Base-by-base conservation (phyloP, 2,113 vertebrate genomes). In the Excalfactoria chinensis region DNA sequence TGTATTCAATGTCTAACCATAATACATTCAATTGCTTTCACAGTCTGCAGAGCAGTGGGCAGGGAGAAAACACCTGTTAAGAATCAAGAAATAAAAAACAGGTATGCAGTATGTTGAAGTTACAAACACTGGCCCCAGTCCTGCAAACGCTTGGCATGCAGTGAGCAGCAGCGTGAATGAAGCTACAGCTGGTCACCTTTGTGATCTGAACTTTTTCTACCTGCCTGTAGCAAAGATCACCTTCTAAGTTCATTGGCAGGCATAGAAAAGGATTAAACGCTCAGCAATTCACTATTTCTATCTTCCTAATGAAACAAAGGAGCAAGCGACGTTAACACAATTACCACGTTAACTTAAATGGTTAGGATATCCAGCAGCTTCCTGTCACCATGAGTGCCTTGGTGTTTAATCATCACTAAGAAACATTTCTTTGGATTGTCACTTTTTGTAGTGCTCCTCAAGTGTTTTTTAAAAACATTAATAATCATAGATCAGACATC, bases 1-100 rank as follows among this genome's bases (percentile, higher is more conserved):
- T 92, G 63, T 86, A 95, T 95, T 94, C 90, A 93, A 69, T 80
- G 89, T 83, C 84, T 88, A 87, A 92, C 73, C 49, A 22, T 78
- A 94, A 93, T 66, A 81, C 77, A 26, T 78, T 75, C 93, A 92
- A 92, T 66, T 90, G 73, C 73, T 91, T 93, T 93, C 92, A 84
- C 92, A 96, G 72, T 83, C 84, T 88, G 78, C 78, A 89, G 95
- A 95, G 51, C 41, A 63, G 66, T 37, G 18, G 78, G 59, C 75
- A 69, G 21, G 41, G 21, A 37, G 63, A 83, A 69, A 93, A 86
- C 81, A 95, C 93, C 96, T 92, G 95, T 93, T 92, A 89, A 87
- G 89, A 92, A 94, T 95, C 93, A 94, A 90, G 75, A 76, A 63
- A 28, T 55, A 70, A 78, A 83, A 79, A 83, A 77, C 55, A 73